Evolutionary conservation across 2,888 invertebrate genomes (phyloP).

Genomic region (Silvanus unidentatus): DNA sequence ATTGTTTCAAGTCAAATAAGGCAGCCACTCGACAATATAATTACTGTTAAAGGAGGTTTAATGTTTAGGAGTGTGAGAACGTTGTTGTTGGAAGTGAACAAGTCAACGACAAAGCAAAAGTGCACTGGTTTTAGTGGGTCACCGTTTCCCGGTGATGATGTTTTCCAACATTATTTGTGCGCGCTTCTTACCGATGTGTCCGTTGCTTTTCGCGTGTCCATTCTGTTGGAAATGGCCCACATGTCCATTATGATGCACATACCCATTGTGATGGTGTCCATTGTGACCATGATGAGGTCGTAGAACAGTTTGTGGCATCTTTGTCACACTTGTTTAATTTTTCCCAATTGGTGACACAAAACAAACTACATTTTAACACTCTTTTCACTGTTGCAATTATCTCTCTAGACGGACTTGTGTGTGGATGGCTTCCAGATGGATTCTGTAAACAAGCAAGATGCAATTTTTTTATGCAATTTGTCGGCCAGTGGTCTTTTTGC

Average conservation of each 20-base stretch:
- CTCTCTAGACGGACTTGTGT: neutral
- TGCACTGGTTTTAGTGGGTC: neutral
- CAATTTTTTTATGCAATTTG: neutral
- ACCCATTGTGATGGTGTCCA: constrained; percentile 26
- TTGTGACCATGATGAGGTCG: constrained; percentile 25
- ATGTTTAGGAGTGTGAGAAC: too few species aligned
- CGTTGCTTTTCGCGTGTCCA: constrained; percentile 36
- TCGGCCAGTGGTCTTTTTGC: constrained; percentile 18
- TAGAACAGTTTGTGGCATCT: constrained; percentile 34
- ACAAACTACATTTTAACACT: constrained; percentile 2
- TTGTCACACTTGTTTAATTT: constrained; percentile 4
- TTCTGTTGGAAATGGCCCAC: constrained; percentile 22
- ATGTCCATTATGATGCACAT: constrained; percentile 29
- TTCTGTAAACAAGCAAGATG: neutral
- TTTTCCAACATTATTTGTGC: too few species aligned
- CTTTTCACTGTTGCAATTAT: too few species aligned
- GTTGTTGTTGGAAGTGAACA: too few species aligned
- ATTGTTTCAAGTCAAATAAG: too few species aligned
- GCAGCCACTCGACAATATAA: too few species aligned
- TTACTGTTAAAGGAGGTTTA: too few species aligned
- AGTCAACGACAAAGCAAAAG: neutral
- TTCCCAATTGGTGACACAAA: too few species aligned
- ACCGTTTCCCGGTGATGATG: too few species aligned
- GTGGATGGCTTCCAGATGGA: too few species aligned
- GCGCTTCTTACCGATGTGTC: constrained; percentile 39